Evolutionary conservation across 2,113 vertebrate species (phyloP).

Genomic region (Psephotus haematonotus): DNA sequence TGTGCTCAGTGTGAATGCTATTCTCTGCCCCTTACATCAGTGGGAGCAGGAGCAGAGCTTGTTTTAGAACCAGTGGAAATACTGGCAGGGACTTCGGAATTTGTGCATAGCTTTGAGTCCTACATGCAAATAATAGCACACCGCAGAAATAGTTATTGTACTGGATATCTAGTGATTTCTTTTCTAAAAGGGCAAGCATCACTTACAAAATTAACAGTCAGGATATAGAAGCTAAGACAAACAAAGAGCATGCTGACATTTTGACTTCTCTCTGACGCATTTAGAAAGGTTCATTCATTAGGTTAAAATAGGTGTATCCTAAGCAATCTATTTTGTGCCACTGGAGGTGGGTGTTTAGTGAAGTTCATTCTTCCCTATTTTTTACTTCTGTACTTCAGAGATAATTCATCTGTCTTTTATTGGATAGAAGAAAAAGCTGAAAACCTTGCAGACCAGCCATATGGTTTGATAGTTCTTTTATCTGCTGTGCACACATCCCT

Average conservation of each 20-base stretch:
- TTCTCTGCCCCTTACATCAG: not conserved
- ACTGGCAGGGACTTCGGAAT: not conserved
- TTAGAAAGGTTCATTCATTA: not conserved
- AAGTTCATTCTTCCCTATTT: not conserved
- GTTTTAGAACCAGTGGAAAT: not conserved
- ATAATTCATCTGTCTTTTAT: not conserved
- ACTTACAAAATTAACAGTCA: not conserved
- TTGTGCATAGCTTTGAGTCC: not conserved
- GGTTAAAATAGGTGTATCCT: not conserved
- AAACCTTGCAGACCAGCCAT: not conserved
- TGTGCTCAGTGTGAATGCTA: not conserved
- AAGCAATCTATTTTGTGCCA: not conserved
- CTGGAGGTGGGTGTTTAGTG: not conserved
- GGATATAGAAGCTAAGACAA: not conserved
- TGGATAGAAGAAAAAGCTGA: not conserved
- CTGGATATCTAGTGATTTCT: not conserved
- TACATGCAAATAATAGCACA: not conserved
- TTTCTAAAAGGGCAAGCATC: not conserved
- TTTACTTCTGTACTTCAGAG: constrained; percentile 7
- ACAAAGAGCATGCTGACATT: not conserved
- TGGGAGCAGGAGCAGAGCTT: not conserved
- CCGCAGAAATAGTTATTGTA: not conserved
- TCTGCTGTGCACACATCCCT: not conserved
- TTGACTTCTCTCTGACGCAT: not conserved
- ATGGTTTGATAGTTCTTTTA: constrained; percentile 1